Evolutionary conservation across 2,888 invertebrate genomes (phyloP), one percentile per base, ranked within the genome.

Genomic region (Drosophila siamana): DNA sequence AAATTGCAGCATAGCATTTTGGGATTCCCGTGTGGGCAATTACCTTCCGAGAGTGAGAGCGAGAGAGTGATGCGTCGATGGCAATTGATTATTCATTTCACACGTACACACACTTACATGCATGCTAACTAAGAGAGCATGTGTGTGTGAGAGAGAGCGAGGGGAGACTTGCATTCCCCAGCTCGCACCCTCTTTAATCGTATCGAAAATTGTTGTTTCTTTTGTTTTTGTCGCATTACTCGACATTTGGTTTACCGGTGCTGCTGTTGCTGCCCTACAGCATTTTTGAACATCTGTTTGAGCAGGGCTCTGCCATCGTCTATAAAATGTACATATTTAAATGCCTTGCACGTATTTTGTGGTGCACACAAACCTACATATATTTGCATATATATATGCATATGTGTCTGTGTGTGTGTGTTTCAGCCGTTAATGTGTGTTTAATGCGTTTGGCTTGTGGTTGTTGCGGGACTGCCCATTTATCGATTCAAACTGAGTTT

Each of bases 11-110:
- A 77, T 67, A 71, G 78, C 61, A 69, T 63, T 87, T 78, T 78
- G 82, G 88, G 88, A 87, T 85, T 82, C 88, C 82, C 82, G 65
- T 78, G 82, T 81, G 85, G 85, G 75, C 69, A 78, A 84, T 87
- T 85, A 85, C 67, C 70, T 6, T 24, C 22, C 15, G 19, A 36
- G 51, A 28, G 43, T 26, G 44, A 36, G 15, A 38, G 55, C 9
- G 52, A 33, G 54, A 33, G 16, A 15, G 36, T 54, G 15, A 36
- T 38, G 36, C 40, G 69, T 47, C 64, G 66, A 62, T 65, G 72
- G 47, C 85, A 80, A 81, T 82, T 82, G 87, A 86, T 82, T 82
- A 81, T 82, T 86, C 72, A 80, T 85, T 84, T 54, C 52, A 57
- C 28, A 48, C 28, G 43, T 8, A 30, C 51, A 54, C 8, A 30